Evolutionary conservation across 2,888 invertebrate species (phyloP).

Genomic region (Troides helena): DNA sequence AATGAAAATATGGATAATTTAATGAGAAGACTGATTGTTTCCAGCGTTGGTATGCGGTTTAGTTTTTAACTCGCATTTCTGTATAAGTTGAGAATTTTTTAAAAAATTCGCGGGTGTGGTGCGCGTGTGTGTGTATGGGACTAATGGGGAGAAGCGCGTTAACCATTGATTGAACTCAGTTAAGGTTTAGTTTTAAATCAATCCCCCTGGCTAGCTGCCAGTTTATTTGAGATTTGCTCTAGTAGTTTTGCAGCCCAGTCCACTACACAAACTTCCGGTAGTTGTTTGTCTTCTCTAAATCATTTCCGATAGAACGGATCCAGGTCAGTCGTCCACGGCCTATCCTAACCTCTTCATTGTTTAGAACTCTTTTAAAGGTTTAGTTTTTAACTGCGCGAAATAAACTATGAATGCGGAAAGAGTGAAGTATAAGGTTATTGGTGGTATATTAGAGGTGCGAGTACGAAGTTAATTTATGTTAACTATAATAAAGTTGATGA

Average conservation of each 20-base stretch:
- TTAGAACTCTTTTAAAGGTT: not conserved
- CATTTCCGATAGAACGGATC: too few relatives aligned
- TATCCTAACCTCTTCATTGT: too few relatives aligned
- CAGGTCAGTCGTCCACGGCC: too few relatives aligned
- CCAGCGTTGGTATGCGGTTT: conserved; percentile 68
- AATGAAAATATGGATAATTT: conserved; percentile 68
- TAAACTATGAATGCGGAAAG: not conserved
- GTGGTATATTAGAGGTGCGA: not conserved
- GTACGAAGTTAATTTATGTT: not conserved
- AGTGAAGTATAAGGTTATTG: not conserved
- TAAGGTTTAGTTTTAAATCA: not conserved
- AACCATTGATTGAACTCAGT: not conserved
- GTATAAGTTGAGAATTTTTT: conserved; percentile 60
- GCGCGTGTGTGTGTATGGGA: conserved; percentile 23
- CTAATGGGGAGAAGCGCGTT: not conserved
- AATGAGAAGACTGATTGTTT: conserved; percentile 79
- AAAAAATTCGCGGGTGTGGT: conserved; percentile 46
- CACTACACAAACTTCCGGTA: too few relatives aligned
- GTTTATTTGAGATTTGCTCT: too few relatives aligned
- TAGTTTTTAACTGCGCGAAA: not conserved
- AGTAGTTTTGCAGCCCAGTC: too few relatives aligned
- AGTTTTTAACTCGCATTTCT: conserved; percentile 64
- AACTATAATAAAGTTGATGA: not conserved
- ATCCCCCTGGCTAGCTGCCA: too few relatives aligned
- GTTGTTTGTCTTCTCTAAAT: too few relatives aligned